Percentiles rank a stretch among this genome's conserved stretches.
Conservation (phyloP, 2,888 invertebrate species). For the Crossocerus cetratus region DNA sequence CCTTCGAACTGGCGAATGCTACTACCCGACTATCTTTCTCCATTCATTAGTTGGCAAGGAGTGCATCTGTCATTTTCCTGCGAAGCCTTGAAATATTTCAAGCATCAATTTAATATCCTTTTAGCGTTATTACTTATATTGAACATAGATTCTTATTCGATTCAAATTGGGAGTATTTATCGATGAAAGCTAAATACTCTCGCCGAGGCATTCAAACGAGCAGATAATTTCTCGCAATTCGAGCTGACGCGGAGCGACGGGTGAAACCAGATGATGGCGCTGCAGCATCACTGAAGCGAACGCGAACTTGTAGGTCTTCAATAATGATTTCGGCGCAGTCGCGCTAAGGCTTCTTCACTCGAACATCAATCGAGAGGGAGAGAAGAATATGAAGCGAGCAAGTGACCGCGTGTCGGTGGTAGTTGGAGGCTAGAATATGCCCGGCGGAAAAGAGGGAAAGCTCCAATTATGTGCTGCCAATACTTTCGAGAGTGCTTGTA, state of each 20-base stretch:
- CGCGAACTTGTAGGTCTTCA: not conserved
- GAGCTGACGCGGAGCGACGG: too few species aligned
- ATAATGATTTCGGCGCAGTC: not conserved
- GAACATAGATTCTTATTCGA: too few species aligned
- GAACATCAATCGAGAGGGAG: too few species aligned
- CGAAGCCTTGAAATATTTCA: not conserved
- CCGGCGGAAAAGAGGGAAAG: conserved; percentile 9
- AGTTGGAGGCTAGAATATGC: not conserved
- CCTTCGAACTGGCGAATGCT: conserved; percentile 24
- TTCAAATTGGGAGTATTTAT: too few species aligned
- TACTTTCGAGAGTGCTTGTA: conserved; percentile 30
- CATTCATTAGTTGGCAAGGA: conserved; percentile 8
- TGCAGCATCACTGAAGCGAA: too few species aligned
- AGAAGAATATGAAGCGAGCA: not conserved
- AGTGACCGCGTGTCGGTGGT: not conserved
- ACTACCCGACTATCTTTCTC: conserved; percentile 22
- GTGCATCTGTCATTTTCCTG: not conserved
- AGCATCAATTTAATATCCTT: too few species aligned
- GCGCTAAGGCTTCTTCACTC: not conserved
- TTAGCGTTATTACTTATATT: too few species aligned
- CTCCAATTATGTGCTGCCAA: conserved; percentile 35
- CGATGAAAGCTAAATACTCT: too few species aligned
- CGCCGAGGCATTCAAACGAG: too few species aligned
- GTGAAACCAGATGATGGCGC: too few species aligned
- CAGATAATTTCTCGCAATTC: too few species aligned